Base-by-base conservation (phyloP, 2,888 invertebrate species). In the Brenthis hecate region DNA sequence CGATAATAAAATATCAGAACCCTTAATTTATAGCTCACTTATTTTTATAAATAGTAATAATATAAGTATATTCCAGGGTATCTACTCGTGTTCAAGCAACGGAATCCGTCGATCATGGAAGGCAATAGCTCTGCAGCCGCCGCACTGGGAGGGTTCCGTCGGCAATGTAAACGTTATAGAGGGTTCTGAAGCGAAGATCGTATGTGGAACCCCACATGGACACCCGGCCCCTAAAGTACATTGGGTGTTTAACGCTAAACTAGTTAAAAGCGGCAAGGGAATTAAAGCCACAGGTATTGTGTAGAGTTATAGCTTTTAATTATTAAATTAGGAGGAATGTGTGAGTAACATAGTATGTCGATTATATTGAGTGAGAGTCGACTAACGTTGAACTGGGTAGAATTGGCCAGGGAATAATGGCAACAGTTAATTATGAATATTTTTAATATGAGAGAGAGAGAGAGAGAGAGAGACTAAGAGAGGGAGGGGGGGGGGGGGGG, bases 241-340 rank as follows among this genome's bases (percentile, higher is more conserved):
- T 74, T 98, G 98, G 98, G 91, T 98, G 69, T 94, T 98, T 65
- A 98, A 98, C 82, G 97, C 97, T 0, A 95, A 95, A 73, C 94
- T 95, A 3, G 93, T 98, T 51, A 86, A 89, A 63, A 93, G 73
- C 28, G 87, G 85, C 3, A 86, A 86, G 43, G 86, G 84, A 4
- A 76, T 89, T 11, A 82, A 77, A 51, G 75, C 84, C 68, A 84
- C 85, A 69, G 87, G 92, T 92, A 66, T 43, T 43, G 36, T 43
- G 36, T 43, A 43, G 11, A 43, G 11, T 43, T 43, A 43, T 43
- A 43, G 36, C 11, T 43, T 43, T 43, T 11, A 43, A 43, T 2
- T 11, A 43, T 43, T 43, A 36, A 36, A 36, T 43, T 1, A 43
- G 2, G 11, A 43, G 36, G 36, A 0, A 43, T 8, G 36, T 43